A percentile compares a stretch with the other conserved stretches of the same genome.
phyloP scores from a whole-genome alignment of 2,888 invertebrate genomes.

The Cantharis flavilabris region DNA sequence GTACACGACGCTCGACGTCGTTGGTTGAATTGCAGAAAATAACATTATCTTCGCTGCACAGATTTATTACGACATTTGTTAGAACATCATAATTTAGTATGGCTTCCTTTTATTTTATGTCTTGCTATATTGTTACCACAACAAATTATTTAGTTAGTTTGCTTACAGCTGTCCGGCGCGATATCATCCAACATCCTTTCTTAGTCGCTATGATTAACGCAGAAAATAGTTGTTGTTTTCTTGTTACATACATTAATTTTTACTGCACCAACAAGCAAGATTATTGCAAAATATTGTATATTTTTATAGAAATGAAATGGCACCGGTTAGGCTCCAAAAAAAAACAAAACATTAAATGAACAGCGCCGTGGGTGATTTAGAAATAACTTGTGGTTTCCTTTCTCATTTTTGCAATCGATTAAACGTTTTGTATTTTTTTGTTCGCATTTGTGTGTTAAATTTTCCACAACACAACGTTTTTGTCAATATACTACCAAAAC shows the following conservation, averaged over 20 bases:
- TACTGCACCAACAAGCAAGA: neutral
- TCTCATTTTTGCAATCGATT: neutral
- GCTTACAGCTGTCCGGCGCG: neutral
- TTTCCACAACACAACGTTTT: neutral
- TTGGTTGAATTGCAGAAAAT: neutral
- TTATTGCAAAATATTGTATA: neutral
- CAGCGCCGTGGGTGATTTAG: neutral
- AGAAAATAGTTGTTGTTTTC: neutral
- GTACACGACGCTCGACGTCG: neutral
- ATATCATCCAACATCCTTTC: neutral
- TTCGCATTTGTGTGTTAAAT: neutral
- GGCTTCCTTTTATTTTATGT: neutral
- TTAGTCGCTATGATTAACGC: neutral
- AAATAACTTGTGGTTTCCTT: neutral
- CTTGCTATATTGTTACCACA: neutral
- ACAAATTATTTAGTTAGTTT: neutral
- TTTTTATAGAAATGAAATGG: neutral
- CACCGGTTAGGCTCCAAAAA: too few relatives aligned
- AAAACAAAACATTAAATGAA: neutral
- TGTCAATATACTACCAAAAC: neutral
- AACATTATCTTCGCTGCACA: neutral
- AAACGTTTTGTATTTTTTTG: neutral
- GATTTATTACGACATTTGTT: neutral
- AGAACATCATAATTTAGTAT: neutral
- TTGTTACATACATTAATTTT: neutral